Base-by-base conservation (phyloP, 2,113 vertebrate species). In the Tricholaema leucomelas region DNA sequence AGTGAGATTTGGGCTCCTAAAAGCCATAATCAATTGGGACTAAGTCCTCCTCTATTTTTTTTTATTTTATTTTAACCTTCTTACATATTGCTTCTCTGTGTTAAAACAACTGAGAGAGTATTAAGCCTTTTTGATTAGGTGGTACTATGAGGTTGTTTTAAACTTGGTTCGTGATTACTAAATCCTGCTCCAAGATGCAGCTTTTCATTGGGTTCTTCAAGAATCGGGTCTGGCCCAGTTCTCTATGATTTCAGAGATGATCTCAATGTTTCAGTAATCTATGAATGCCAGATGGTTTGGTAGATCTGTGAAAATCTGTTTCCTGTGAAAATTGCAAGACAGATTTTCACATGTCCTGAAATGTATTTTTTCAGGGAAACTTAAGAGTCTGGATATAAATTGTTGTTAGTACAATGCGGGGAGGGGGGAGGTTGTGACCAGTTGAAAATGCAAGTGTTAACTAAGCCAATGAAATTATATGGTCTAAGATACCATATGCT, bases 371-470 rank as follows among this genome's bases (percentile, higher is more conserved):
- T 73, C 52, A 83, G 61, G 60, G 16, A 77, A 85, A 58, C 36
- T 44, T 72, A 48, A 80, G 9, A 6, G 4, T 72, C 40, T 92
- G 5, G 76, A 25, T 70, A 27, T 50, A 24, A 82, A 52, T 64
- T 73, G 74, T 79, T 90, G 4, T 77, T 71, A 25, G 19, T 81
- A 58, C 1, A 13, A 50, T 70, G 17, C 42, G 20, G 12, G 4
- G 0, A 0, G 9, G 10, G 4, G 0, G 0, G 10, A 6, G 5
- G 25, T 27, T 78, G 31, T 76, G 33, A 7, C 19, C 36, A 64
- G 46, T 67, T 92, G 35, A 50, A 70, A 69, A 46, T 19, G 10
- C 23, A 50, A 50, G 18, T 64, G 7, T 64, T 85, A 50, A 65
- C 52, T 40, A 58, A 70, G 8, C 7, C 28, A 70, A 54, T 4